Conservation (phyloP, 2,797 vertebrate species). For the Vespertilio murinus region DNA sequence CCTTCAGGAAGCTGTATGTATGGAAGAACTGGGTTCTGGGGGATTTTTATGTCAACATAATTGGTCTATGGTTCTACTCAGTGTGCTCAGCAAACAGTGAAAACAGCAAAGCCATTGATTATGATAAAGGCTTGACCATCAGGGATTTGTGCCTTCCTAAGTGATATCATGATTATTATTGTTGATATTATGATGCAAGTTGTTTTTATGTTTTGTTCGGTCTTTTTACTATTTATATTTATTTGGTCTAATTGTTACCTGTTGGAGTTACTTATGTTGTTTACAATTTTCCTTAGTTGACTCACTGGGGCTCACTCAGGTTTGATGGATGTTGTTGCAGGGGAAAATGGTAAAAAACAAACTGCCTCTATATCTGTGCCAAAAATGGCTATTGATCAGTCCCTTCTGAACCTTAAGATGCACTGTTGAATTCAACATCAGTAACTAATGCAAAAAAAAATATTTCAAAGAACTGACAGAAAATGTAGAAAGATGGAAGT, state of each 20-base stretch:
- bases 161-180: background rate
- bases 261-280: background rate
- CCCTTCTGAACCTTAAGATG: background rate
- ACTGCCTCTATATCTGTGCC: background rate
- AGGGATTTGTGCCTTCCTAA: background rate
- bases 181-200: background rate
- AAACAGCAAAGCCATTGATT: background rate
- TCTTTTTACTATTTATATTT: background rate
- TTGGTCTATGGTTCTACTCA: background rate
- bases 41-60: background rate
- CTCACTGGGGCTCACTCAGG: background rate
- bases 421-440: background rate
- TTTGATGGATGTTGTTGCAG: background rate
- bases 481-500: background rate
- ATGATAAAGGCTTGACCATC: background rate
- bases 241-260: background rate
- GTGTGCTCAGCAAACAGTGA: background rate
- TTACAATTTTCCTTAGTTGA: background rate
- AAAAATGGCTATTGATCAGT: background rate
- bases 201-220: background rate
- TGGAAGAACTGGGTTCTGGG: background rate
- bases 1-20: background rate
- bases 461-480: background rate
- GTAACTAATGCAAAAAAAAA: background rate
- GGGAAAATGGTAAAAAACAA: background rate